Percentiles rank a stretch among this genome's conserved stretches.
Evolutionary conservation across 2,888 invertebrate genomes (phyloP).

Genomic region (Parascotia fuliginaria): DNA sequence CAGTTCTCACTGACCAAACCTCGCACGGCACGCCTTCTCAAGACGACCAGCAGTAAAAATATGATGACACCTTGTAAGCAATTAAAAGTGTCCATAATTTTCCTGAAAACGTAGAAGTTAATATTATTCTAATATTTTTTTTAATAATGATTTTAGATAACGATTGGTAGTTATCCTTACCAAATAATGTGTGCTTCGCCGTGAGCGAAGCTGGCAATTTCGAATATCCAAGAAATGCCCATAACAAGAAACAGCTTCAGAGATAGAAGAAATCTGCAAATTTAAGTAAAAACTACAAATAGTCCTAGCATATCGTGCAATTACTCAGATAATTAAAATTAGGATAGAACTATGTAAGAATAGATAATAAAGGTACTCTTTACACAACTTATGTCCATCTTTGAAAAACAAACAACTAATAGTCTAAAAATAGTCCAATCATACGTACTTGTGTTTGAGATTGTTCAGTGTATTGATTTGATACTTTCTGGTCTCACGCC

Average conservation of each 20-base stretch:
- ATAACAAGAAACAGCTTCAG: slow-evolving; percentile 88
- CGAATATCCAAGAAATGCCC: slow-evolving; percentile 91
- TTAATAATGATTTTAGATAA: no score
- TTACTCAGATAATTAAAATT: no score
- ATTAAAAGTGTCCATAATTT: slow-evolving; percentile 87
- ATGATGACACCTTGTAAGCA: slow-evolving; percentile 88
- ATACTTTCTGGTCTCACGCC: slow-evolving; percentile 82
- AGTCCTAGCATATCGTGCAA: no score
- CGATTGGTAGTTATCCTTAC: no score
- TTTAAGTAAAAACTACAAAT: not conserved
- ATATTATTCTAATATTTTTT: no score
- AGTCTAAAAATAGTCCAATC: not conserved
- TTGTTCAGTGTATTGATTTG: slow-evolving; percentile 81
- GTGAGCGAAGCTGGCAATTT: slow-evolving; percentile 84
- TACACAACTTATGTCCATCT: no score
- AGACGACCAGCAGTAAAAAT: slow-evolving; percentile 86
- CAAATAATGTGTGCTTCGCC: slow-evolving; percentile 72
- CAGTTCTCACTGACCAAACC: slow-evolving; percentile 77
- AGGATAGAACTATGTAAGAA: no score
- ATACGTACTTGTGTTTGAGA: slow-evolving; percentile 84
- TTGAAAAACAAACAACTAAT: no score
- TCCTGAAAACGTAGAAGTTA: slow-evolving; percentile 73
- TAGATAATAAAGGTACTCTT: no score
- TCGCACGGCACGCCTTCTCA: slow-evolving; percentile 83
- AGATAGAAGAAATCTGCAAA: slow-evolving; percentile 86